Evolutionary conservation across 2,113 vertebrate species (phyloP), one percentile per base, ranked within the genome.

Genomic region (Vidua macroura): DNA sequence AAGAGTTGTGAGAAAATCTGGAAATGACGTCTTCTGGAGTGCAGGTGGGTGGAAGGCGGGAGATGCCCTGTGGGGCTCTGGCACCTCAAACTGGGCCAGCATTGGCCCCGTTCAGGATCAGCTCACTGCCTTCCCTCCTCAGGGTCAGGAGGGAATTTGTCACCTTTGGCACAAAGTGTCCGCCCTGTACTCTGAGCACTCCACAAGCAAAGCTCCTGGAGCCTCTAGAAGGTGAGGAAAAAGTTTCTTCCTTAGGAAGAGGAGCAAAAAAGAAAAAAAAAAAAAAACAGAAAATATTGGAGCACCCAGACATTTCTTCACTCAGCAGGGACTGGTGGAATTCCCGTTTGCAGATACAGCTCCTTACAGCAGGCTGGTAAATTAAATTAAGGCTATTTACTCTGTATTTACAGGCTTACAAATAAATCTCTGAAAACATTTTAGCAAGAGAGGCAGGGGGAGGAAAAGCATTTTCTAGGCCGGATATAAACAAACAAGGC

Each of bases 331-430:
- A 68, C 86, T 70, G 92, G n/a, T 46, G 31, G 66, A 86, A 95
- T 79, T 90, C 85, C 88, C 64, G 48, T 85, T 86, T 64, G 63
- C 88, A 89, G 94, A 90, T 76, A 83, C 72, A 2, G 33, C 55
- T 95, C 91, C 96, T 91, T 80, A 70, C 95, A 51, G 82, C 53
- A 96, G 92, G 90, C 85, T 5, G 11, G 93, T 86, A 98, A 97
- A 98, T 97, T 97, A 94, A 97, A 97, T 97, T 95, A 97, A 97
- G 93, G 92, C 95, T 96, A 92, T 93, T 96, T 93, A 93, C 84
- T 95, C 86, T 69, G 55, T 64, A 93, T 96, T 97, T 94, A 96
- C 87, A 86, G 96, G 92, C 97, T 95, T 88, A 97, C 93, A 95
- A 95, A 97, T 96, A 96, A 96, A 91, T 92, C 95, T 88, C 94